phyloP scores from a whole-genome alignment of 30 jellyfish, hydroid and myxozoan genomes.

The Hydra vulgaris region DNA sequence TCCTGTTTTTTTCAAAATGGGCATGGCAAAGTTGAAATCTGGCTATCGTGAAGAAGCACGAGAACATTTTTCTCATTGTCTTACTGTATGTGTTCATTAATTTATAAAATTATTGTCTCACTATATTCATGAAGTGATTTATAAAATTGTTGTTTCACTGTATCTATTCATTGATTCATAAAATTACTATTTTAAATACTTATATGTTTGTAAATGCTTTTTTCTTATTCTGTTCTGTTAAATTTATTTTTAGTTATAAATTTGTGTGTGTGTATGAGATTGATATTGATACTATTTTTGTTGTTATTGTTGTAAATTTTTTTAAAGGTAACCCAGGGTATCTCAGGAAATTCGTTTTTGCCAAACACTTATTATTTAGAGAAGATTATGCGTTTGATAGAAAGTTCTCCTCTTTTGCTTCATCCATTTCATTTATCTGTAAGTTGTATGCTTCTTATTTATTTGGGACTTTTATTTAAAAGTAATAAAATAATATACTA shows the following conservation, averaged over 20 bases:
- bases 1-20: conserved; percentile 82
- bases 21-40: conserved; percentile 70
- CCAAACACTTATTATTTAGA: conserved; percentile 53
- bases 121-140: background rate
- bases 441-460: background rate
- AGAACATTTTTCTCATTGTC: conserved; percentile 56
- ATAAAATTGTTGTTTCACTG: background rate
- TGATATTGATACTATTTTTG: too few relatives aligned
- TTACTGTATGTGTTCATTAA: conserved; percentile 42
- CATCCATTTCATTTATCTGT: background rate
- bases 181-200: too few relatives aligned
- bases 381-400: conserved; percentile 51
- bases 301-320: too few relatives aligned
- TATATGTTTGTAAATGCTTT: too few relatives aligned
- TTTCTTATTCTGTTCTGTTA: too few relatives aligned
- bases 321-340: conserved; percentile 25
- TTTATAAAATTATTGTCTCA: background rate
- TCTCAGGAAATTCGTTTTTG: conserved; percentile 37
- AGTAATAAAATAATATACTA: too few relatives aligned
- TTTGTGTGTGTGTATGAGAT: too few relatives aligned
- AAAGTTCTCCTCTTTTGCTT: conserved; percentile 54
- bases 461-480: too few relatives aligned
- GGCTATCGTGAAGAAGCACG: conserved; percentile 67
- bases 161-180: too few relatives aligned
- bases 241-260: too few relatives aligned